Evolutionary conservation across 2,888 invertebrate species (phyloP).

Genomic region (Drosophila buzzatii): DNA sequence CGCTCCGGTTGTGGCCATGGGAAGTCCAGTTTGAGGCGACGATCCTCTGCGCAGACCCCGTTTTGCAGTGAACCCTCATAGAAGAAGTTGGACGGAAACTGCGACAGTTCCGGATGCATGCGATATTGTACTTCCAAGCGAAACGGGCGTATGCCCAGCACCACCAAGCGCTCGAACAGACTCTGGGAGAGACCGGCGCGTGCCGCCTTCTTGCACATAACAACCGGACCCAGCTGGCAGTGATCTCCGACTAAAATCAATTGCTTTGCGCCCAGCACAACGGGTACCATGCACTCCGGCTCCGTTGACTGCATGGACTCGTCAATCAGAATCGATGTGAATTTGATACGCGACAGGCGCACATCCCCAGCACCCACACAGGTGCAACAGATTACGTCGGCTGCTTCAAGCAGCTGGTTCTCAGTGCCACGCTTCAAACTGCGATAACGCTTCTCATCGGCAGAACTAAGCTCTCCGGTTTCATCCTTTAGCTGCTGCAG

Average conservation of each 20-base stretch:
- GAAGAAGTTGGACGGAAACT: constrained; percentile 99
- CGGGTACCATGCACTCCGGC: constrained; percentile 99
- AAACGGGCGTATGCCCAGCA: constrained; percentile 98
- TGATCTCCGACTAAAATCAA: constrained; percentile 99
- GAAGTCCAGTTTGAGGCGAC: constrained; percentile 97
- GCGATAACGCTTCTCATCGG: constrained; percentile 97
- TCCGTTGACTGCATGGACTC: constrained; percentile 99
- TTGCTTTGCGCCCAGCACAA: constrained; percentile 98
- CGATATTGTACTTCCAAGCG: constrained; percentile 98
- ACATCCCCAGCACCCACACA: constrained; percentile 99
- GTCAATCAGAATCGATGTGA: constrained; percentile 98
- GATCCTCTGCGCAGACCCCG: constrained; percentile 98
- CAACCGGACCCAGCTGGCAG: constrained; percentile 99
- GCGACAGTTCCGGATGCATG: constrained; percentile 99
- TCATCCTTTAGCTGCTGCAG: constrained; percentile 98
- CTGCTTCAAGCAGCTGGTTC: constrained; percentile 95
- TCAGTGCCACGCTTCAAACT: constrained; percentile 96
- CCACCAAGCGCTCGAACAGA: constrained; percentile 98
- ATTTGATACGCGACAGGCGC: constrained; percentile 95
- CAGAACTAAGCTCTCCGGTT: constrained; percentile 97
- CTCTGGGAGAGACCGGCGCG: constrained; percentile 98
- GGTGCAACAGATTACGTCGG: constrained; percentile 99
- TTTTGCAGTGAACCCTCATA: constrained; percentile 99
- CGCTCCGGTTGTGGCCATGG: constrained; percentile 98
- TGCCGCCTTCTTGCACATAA: constrained; percentile 99